A percentile compares a stretch with the other conserved stretches of the same genome.
phyloP scores from a whole-genome alignment of 2,888 invertebrate species.

The Nephrocerus scutellatus region DNA sequence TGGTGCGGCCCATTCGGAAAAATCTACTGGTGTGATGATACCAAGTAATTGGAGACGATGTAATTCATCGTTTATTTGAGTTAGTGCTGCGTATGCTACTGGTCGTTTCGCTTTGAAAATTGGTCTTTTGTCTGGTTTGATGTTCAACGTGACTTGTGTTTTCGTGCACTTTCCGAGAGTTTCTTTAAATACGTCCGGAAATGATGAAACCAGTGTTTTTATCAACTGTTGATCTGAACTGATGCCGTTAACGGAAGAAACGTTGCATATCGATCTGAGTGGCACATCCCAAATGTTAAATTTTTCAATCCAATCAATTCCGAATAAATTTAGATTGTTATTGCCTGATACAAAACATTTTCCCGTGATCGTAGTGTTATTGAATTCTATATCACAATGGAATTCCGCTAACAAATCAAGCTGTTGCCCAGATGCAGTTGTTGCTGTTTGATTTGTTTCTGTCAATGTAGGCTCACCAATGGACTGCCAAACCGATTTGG shows the following conservation, averaged over 20 bases:
- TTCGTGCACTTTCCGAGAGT: conserved; percentile 18
- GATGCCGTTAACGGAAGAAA: background rate
- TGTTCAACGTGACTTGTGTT: too few species aligned
- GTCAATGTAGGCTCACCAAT: conserved; percentile 12
- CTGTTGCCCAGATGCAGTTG: too few species aligned
- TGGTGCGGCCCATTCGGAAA: conserved; percentile 24
- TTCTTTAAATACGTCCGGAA: too few species aligned
- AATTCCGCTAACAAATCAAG: too few species aligned
- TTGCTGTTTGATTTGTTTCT: conserved; percentile 3
- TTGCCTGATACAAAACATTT: conserved; percentile 12
- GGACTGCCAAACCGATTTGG: conserved; percentile 10
- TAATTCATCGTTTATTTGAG: conserved; percentile 17
- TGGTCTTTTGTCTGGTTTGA: conserved; percentile 14
- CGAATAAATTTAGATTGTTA: conserved; percentile 14
- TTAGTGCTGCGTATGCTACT: conserved; percentile 21
- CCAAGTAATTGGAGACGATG: conserved; percentile 15
- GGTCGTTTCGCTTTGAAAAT: conserved; percentile 21
- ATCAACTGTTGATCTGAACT: background rate
- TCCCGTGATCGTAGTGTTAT: too few species aligned
- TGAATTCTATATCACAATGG: too few species aligned
- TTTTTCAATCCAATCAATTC: conserved; percentile 12
- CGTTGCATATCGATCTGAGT: conserved; percentile 9
- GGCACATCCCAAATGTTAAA: conserved; percentile 17
- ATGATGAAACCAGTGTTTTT: conserved; percentile 7
- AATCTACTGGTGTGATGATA: conserved; percentile 22